Percentiles rank a stretch among this genome's conserved stretches.
These are phyloP conservation scores for Paralichthys olivaceus DNA, from an alignment of 2,113 vertebrate species.

Conservation along the genomic window DNA sequence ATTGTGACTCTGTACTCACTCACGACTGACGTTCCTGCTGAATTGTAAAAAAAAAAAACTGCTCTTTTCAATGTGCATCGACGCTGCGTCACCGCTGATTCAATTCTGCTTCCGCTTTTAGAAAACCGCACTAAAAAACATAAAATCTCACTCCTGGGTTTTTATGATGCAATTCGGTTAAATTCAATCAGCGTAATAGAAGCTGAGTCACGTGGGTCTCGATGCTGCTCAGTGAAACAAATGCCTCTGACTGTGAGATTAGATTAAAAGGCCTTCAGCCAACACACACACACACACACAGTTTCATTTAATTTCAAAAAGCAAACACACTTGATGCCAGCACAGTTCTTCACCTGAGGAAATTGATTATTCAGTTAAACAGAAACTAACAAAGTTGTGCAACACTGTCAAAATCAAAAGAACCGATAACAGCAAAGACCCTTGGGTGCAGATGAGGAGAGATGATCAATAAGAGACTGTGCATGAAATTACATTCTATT, in stretches of 20 bases:
- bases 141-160: conserved; percentile 28
- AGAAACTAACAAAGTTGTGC: neutral
- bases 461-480: too few species aligned
- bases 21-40: conserved; percentile 14
- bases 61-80: neutral
- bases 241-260: neutral
- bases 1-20: conserved; percentile 22
- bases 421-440: too few species aligned
- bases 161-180: conserved; percentile 23
- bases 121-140: conserved; percentile 30
- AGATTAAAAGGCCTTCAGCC: neutral
- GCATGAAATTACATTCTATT: too few species aligned
- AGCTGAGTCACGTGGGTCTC: conserved; percentile 11
- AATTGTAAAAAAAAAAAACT: neutral
- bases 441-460: too few species aligned
- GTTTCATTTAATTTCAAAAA: neutral
- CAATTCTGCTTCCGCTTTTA: conserved; percentile 2
- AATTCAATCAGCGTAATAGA: conserved; percentile 54
- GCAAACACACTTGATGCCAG: neutral
- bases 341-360: too few species aligned
- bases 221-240: neutral
- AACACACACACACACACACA: neutral
- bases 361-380: neutral
- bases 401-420: neutral
- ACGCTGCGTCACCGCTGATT: conserved; percentile 14